Evolutionary conservation across 1,140 invertebrate genomes (phyloP), one percentile per base, ranked within the genome.

Genomic region (Contarinia nasturtii): DNA sequence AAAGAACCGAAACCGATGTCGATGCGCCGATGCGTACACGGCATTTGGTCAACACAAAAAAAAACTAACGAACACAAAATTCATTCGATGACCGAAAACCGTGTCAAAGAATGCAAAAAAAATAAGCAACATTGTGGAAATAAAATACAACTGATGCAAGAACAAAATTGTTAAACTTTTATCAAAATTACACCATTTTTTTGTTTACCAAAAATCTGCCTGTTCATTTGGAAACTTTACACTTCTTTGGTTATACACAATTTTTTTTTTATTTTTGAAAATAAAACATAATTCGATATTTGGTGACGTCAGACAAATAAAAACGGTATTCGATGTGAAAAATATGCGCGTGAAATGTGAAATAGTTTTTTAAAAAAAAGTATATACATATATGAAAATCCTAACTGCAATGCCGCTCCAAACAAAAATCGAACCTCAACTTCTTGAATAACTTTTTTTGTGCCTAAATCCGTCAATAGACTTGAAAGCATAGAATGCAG

Each of bases 391-490:
- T 10, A 19, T 17, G 19, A 19, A 42, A 19, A 42, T 11, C 10
- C 19, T 19, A 65, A 63, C 64, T 65, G 63, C 67, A 65, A 60
- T 59, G 63, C 52, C 48, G 74, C 77, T 61, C 61, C 80, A 82
- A 81, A 81, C 81, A 82, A 84, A 83, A 85, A 85, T 86, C 61
- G 82, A 86, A 79, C 83, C 83, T 88, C 84, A 88, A 88, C 85
- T 87, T 88, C 85, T 88, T 82, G 81, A 59, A 61, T 44, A 45
- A 27, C 27, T 27, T 27, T 27, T 27, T 27, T 27, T 27, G 27
- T 27, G 27, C 27, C 27, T 27, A 27, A 57, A 56, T 55, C 17
- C 10, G 22, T n/a, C n/a, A n/a, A n/a, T n/a, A n/a, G n/a, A 48
- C 38, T 21, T 33, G 44, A 46, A 51, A 49, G 45, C 27, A 27